Evolutionary conservation across 2,113 vertebrate species (phyloP), one percentile per base, ranked within the genome.

Genomic region (Misgurnus mizolepis): DNA sequence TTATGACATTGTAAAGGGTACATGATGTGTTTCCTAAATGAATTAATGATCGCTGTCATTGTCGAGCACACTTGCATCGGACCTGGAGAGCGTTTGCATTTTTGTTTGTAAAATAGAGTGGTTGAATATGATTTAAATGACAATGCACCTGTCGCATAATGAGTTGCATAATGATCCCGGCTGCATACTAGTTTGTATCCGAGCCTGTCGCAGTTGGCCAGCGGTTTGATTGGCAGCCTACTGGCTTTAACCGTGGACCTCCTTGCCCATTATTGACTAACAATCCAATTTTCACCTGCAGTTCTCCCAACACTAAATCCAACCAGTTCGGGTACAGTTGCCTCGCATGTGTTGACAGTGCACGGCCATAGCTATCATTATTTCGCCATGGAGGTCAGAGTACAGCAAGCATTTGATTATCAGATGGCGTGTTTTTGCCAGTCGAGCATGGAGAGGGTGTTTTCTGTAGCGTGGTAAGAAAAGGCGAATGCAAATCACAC

Each of bases 401-500:
- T 34, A 82, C 66, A 79, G 80, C 64, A 79, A 81, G 80, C 74
- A 81, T 47, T 67, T 58, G 22, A 45, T 84, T 75, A 75, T 81
- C 56, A 78, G 78, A 84, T 69, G 69, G 56, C 15, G 47, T 76
- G 40, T 66, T 77, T 65, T 45, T 50, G 45, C 9, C 45, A 65
- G 58, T 7, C 0, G 41, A 61, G 72, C 43, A 49, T 64, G 22
- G 58, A 75, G 72, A 64, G 74, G 15, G 9, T 66, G 61, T 55
- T 77, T 17, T 76, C 27, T 34, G 45, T 12, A 6, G 61, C 2
- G 15, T 11, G 60, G 53, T 76, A 45, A 67, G 39, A 80, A 62
- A 67, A 81, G 55, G 41, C 3, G 5, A 40, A 83, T 88, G 82
- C 84, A 90, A 88, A 91, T 91, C 83, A 88, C 87, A 75, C 71